These are phyloP conservation scores for Drosophila pseudoananassae DNA, from an alignment of 1,140 invertebrate species.

Conservation along the genomic window DNA sequence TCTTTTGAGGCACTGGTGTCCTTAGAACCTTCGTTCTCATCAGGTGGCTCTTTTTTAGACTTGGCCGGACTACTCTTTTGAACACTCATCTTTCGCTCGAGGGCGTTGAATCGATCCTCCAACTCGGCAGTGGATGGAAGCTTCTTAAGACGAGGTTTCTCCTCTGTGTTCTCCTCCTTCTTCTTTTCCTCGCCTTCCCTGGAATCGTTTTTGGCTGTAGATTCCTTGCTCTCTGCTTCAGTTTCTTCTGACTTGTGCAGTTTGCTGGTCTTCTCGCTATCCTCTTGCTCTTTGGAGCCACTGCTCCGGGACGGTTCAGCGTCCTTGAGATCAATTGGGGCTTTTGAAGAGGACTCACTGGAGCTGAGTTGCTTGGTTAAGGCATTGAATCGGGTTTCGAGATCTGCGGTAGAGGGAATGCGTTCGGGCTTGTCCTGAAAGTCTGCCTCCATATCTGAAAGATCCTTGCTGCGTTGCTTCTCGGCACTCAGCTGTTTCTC, in stretches of 20 bases:
- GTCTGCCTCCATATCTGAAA: slow-evolving; percentile 11
- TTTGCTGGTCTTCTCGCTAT: slow-evolving; percentile 42
- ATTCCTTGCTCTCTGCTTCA: slow-evolving; percentile 26
- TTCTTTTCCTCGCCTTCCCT: slow-evolving; percentile 5
- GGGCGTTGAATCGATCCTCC: slow-evolving; percentile 74
- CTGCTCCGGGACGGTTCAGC: slow-evolving; percentile 17
- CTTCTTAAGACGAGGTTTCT: slow-evolving; percentile 62
- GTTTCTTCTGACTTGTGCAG: slow-evolving; percentile 21
- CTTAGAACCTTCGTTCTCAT: slow-evolving; percentile 20
- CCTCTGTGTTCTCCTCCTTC: neutral
- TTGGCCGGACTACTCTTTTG: slow-evolving; percentile 66
- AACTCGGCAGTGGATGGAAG: slow-evolving; percentile 76
- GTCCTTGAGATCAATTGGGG: slow-evolving; percentile 46
- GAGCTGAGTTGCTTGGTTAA: slow-evolving; percentile 67
- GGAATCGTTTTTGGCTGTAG: slow-evolving; percentile 25
- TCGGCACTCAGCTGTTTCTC: slow-evolving; percentile 67
- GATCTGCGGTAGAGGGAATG: slow-evolving; percentile 70
- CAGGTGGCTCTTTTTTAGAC: slow-evolving; percentile 71
- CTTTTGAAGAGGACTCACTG: slow-evolving; percentile 43
- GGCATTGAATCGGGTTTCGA: slow-evolving; percentile 69
- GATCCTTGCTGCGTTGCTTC: slow-evolving; percentile 37
- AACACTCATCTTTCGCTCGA: slow-evolving; percentile 67
- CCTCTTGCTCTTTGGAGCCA: slow-evolving; percentile 31
- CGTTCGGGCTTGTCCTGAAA: slow-evolving; percentile 35
- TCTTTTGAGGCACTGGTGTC: neutral